phyloP scores from a whole-genome alignment of 2,113 vertebrate genomes.

The Trachemys scripta region DNA sequence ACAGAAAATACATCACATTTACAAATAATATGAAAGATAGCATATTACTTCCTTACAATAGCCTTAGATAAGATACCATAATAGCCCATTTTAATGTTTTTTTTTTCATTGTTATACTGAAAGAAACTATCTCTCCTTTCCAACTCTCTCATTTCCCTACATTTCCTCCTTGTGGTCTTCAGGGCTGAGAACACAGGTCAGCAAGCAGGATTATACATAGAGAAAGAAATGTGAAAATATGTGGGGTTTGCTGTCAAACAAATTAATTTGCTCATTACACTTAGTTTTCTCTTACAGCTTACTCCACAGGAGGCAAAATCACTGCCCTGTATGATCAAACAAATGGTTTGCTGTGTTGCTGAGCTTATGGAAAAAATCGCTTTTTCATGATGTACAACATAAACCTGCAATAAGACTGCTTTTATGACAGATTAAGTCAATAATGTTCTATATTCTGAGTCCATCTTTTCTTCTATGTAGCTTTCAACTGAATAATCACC shows the following conservation, averaged over 20 bases:
- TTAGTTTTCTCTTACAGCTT: not conserved
- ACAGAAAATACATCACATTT: not conserved
- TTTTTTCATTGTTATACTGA: not conserved
- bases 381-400: not conserved
- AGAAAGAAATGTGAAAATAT: not conserved
- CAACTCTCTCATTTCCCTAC: not conserved
- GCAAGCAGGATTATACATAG: not conserved
- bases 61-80: not conserved
- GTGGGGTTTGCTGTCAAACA: not conserved
- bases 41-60: not conserved
- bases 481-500: not conserved
- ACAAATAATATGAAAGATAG: not conserved
- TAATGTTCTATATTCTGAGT: not conserved
- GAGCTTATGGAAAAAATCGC: not conserved
- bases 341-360: not conserved
- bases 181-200: not conserved
- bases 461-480: not conserved
- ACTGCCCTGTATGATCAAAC: not conserved
- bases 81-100: not conserved
- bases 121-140: not conserved
- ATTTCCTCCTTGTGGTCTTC: not conserved
- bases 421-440: not conserved
- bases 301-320: not conserved
- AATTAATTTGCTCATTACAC: not conserved
- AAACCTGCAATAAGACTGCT: not conserved